Base-by-base conservation (phyloP, 2,888 invertebrate genomes). In the Glaucopsyche alexis region DNA sequence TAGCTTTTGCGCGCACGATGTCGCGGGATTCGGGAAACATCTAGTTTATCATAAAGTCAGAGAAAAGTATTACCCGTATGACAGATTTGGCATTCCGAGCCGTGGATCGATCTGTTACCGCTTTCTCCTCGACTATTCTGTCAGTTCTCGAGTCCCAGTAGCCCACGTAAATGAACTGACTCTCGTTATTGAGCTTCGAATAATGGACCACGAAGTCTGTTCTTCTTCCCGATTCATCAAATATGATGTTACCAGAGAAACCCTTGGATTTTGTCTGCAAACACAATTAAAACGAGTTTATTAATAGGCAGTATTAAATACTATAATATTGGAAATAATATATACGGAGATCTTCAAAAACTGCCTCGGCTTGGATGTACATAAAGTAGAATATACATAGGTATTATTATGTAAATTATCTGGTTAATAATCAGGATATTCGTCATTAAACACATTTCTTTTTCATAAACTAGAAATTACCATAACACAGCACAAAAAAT, bases 151-250 rank as follows among this genome's bases (percentile, higher is more conserved):
- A 95, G 64, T 94, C 83, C 86, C 95, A 94, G 78, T 94, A 85
- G 72, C 94, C 94, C 75, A 93, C 86, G 77, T 91, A 89, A 76
- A 90, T 85, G 80, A 94, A 94, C 73, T 95, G 81, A 84, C 96
- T 94, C 71, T 95, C 85, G 78, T 80, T 83, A 76, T 84, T 85
- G 65, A 91, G 77, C 81, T 91, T 92, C 7, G 91, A 90, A 78
- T 96, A 91, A 84, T 95, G 89, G 75, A 96, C 78, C 67, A 87
- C 89, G 81, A 96, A 94, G 83, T 94, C 86, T 76, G 88, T 88
- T 80, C 96, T 85, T 82, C 94, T 93, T 60, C 98, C 97, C 75
- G 93, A 81, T 47, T 94, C 88, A 80, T 96, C 95, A 80, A 97
- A 96, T 72, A 90, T 88, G 73, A 97, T 94, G 4, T 90, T 83